Base-by-base conservation (phyloP, 2,888 invertebrate species). In the Liodrosophila aerea region DNA sequence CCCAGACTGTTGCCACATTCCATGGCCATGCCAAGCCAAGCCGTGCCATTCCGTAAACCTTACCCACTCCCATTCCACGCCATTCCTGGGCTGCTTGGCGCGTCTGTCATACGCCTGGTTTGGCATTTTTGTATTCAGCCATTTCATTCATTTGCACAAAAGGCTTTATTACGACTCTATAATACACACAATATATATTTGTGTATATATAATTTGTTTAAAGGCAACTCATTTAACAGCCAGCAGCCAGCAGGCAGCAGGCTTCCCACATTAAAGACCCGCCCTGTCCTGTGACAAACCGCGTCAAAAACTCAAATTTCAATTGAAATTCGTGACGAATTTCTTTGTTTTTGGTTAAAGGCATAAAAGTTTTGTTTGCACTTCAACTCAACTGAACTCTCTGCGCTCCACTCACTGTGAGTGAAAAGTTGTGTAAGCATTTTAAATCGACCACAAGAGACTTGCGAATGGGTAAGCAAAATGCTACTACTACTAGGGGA, bases 361-460 rank as follows among this genome's bases (percentile, higher is more conserved):
- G 73, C 81, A 80, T 66, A 45, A 76, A 77, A 77, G 73, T 77
- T 77, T 76, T 81, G 57, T 77, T 64, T 63, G 63, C 73, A 78
- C 62, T 80, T 69, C 66, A 69, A 67, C 78, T 74, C 56, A 60
- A 75, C 47, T 50, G 27, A 22, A 65, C 63, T 64, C 64, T 29
- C 22, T 12, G 29, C 22, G 22, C 22, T 22, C 12, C 18, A 18
- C 40, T 12, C 9, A 31, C 37, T 51, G 53, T 64, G 60, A 77
- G 76, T 84, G 77, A 64, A 77, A 77, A 77, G 76, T 77, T 77
- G 82, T 77, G 84, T 84, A 81, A 76, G 84, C 67, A 72, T 69
- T 69, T 62, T 69, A 50, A 72, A 72, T 66, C 56, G 49, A 61
- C 67, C 69, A 72, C 69, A 61, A 50, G 67, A 72, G 56, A 49